Evolutionary conservation across 2,888 invertebrate genomes (phyloP), one percentile per base, ranked within the genome.

Genomic region (Phorcus lineatus): DNA sequence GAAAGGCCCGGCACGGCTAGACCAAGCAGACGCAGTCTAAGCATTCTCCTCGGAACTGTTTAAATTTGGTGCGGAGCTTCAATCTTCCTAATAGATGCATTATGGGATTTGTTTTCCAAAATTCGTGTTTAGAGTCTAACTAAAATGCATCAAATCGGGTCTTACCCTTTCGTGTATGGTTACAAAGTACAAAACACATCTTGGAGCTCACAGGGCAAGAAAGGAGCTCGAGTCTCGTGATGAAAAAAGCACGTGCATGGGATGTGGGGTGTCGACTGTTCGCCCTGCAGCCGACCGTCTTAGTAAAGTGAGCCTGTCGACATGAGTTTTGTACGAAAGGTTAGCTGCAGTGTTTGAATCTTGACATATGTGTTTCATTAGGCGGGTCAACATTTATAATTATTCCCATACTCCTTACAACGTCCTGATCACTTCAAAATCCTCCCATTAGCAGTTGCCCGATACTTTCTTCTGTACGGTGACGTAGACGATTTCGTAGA

Each of bases 331-430:
- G 70, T 36, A 36, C 40, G 70, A 70, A 70, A 70, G 70, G 70
- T 36, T 70, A 70, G 70, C 28, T 31, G 40, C 31, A 70, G 36
- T 70, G 70, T 70, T 70, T 70, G 17, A 70, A 70, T 70, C 70
- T 70, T 36, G n/a, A 19, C 70, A 70, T 70, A 70, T 70, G 70
- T 70, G 36, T 70, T 70, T 70, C 70, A 40, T 70, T 70, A 31
- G 70, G 70, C 70, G 70, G 70, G 70, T 70, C 70, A 70, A 70
- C 70, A 70, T 70, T 70, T 40, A 40, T 36, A 70, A 70, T 70
- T 70, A 36, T 36, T 70, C 70, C 13, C 16, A 70, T 70, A 19
- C 36, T 70, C 40, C 19, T 36, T 36, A 36, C 36, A n/a, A n/a
- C 36, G 28, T n/a, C 70, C 13, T 36, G 31, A 36, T n/a, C 70